Evolutionary conservation across 2,113 vertebrate genomes (phyloP), one percentile per base, ranked within the genome.

Genomic region (Xiphorhynchus elegans): DNA sequence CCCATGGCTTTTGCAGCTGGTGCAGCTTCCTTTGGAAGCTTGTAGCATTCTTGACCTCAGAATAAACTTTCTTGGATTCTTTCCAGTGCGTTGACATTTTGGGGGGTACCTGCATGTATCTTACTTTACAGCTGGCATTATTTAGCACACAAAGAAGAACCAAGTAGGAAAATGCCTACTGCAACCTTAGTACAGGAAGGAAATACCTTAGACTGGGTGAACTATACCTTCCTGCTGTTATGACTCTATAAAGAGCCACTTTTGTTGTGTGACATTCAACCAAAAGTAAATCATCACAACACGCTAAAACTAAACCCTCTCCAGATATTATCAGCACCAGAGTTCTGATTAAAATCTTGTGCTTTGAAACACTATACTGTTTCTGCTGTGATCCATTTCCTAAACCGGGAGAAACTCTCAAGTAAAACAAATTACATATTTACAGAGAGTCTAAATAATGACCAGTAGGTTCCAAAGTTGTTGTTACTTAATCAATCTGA

Each of bases 401-500:
- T 79, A 85, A 85, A 83, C 7, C 29, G 66, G 26, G 33, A 60
- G 58, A 75, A 47, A 17, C 56, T 29, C 29, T 84, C 66, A 83
- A 90, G 26, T 46, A 63, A 89, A 62, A 83, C 3, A 0, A 73
- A 87, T 95, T 73, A 80, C 59, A 85, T 87, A 88, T 80, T 94
- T 95, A 82, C 78, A 83, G 44, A 4, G 13, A 5, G 15, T 46
- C 58, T 95, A 93, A 91, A 85, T 80, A 90, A 88, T 46, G 55
- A 87, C 67, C 42, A 75, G 50, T 66, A 80, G 31, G 19, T 85
- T 83, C 29, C 75, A 83, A 73, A 90, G 28, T 66, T 83, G 52
- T 78, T 91, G 92, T 95, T 93, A 80, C 28, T 55, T 90, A 93
- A 95, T 94, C 62, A 94, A 93, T 86, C 79, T 85, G 78, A 82